Base-by-base conservation (phyloP, 2,888 invertebrate species). In the Onthophagus sagittarius region DNA sequence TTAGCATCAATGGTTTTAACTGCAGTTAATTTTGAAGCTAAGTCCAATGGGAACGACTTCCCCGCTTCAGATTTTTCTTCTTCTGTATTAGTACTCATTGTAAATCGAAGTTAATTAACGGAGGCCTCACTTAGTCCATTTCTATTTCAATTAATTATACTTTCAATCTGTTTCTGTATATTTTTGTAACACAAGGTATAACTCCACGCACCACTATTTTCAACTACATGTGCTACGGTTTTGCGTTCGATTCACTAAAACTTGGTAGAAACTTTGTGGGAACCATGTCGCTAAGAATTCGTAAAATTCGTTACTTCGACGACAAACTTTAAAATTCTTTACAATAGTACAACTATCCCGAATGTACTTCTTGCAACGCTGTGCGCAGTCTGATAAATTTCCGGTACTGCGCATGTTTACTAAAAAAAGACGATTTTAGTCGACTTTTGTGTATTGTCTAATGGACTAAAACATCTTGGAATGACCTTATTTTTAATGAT, bases 11-110 rank as follows among this genome's bases (percentile, higher is more conserved):
- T 84, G 64, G 88, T 82, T 78, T 88, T 86, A 14, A 88, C 85
- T 75, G 87, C 84, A 4, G 86, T 85, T 73, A 88, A 85, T 84
- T 88, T 88, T 76, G 87, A 83, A 78, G 88, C 88, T 80, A 88
- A 81, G 81, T 86, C 86, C 77, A 87, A 80, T 73, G 86, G 86
- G 85, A 88, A 88, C 84, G 87, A 87, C 85, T 90, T 90, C 78
- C 86, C 86, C 79, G 86, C 82, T 78, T 88, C 86, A 76, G 86
- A 82, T 79, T 89, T 88, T 79, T 89, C 88, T 79, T 89, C 89
- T 79, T 87, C 88, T 53, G 78, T 77, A 75, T 81, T 84, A 74
- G 80, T 82, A 82, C 85, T 85, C 85, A 86, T 86, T 72, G 78
- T 83, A 75, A 72, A 71, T 75, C 32, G 31, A 39, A 13, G 14